Conservation (phyloP, 2,888 invertebrate genomes). For the Leucophenga maculata region DNA sequence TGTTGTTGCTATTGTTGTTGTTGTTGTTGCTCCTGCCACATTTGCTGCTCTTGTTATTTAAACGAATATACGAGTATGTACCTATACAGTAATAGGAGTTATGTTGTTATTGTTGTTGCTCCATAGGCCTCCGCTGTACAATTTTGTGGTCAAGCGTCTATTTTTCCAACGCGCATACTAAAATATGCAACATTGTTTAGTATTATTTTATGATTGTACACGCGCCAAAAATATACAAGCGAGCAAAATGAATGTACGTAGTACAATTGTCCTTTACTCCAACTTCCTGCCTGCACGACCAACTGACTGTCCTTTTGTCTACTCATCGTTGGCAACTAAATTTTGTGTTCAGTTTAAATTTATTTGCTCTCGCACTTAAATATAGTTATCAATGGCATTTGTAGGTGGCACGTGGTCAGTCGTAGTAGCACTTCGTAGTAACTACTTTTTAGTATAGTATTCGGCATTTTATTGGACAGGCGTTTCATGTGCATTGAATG, state of each 20-base stretch:
- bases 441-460: too few relatives aligned
- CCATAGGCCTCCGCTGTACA: constrained; percentile 30
- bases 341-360: constrained; percentile 23
- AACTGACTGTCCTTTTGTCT: too few relatives aligned
- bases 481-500: background rate
- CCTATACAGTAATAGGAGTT: too few relatives aligned
- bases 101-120: constrained; percentile 15
- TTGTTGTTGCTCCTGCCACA: background rate
- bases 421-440: background rate
- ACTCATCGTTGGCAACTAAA: background rate
- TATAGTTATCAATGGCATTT: constrained; percentile 25
- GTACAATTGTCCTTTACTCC: background rate
- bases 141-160: constrained; percentile 49
- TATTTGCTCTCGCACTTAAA: constrained; percentile 25
- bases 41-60: background rate
- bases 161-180: constrained; percentile 32
- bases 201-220: constrained; percentile 27
- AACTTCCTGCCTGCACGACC: too few relatives aligned
- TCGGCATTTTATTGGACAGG: background rate
- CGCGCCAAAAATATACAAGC: constrained; percentile 7
- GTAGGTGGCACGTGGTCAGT: background rate
- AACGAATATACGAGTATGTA: too few relatives aligned
- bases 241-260: background rate
- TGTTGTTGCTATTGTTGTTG: background rate
- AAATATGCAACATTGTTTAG: constrained; percentile 27